Evolutionary conservation across 1,140 invertebrate species (phyloP), one percentile per base, ranked within the genome.

Genomic region (Potamilus streckersoni): DNA sequence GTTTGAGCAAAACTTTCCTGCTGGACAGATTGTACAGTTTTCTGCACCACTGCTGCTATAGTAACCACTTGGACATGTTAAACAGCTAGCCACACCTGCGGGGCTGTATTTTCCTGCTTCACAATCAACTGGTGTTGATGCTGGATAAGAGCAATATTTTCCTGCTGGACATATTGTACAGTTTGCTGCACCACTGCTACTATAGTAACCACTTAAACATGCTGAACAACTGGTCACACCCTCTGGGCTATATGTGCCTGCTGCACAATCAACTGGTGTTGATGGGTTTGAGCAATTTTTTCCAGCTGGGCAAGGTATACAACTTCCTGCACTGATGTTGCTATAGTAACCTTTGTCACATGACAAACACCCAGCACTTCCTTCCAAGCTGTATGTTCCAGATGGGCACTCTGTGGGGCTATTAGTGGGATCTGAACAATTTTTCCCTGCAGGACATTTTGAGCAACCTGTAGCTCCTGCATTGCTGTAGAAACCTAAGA

Each of bases 1-100:
- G 58, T 75, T 55, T 12, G 78, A 57, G 61, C 81, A 83, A 61
- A 81, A 70, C 61, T 80, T 79, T 14, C 86, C 86, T 31, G 65
- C 80, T 55, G 78, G 80, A 77, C 84, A 86, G 11, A 74, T n/a
- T 20, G 64, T 84, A 72, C 84, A 85, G 64, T n/a, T 62, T 16
- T 23, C 19, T 20, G 72, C 12, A 62, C 63, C 55, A 49, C 57
- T 19, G 14, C 16, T 72, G 49, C 77, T 75, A 64, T 79, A 66
- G 56, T 72, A 71, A 59, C 80, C 82, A 20, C 62, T 27, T 15
- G 68, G 64, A 78, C 83, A 85, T 16, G 64, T 49, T 4, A 72
- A 71, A 73, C 82, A 85, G 16, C 19, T 56, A 27, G 49, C 59
- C 0, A 68, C 66, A 27, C 79, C 79, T 38, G 76, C 61, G 38